These are phyloP conservation scores for Chirona hameri DNA, from an alignment of 2,888 invertebrate species.

Conservation along the genomic window DNA sequence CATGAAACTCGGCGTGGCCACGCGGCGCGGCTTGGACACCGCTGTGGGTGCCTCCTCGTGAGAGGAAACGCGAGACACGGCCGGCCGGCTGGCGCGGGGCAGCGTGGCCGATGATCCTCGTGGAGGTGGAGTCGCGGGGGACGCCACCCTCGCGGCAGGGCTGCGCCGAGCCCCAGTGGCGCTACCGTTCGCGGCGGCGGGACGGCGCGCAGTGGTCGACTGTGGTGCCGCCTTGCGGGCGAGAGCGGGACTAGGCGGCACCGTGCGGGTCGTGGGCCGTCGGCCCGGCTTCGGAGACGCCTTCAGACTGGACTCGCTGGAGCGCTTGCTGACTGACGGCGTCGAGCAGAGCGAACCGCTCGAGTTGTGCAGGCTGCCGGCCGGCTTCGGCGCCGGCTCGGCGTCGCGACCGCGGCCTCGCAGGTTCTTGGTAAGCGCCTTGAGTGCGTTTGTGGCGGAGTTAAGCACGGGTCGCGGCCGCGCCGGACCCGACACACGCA, in stretches of 20 bases:
- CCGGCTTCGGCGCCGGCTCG: constrained; percentile 1
- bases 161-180: not conserved
- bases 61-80: not conserved
- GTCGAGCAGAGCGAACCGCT: constrained; percentile 12
- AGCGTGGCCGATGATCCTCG: constrained; percentile 1
- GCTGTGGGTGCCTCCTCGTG: not conserved
- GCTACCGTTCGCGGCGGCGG: not conserved
- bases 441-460: constrained; percentile 43
- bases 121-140: not conserved
- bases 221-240: not conserved
- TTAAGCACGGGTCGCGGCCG: constrained; percentile 9
- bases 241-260: not conserved
- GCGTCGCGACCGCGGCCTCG: constrained; percentile 30
- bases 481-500: not conserved
- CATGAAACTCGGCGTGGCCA: constrained; percentile 36
- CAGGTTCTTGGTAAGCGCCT: constrained; percentile 50
- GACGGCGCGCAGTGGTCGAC: not conserved
- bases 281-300: constrained; percentile 8
- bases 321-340: constrained; percentile 14
- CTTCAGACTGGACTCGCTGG: constrained; percentile 22
- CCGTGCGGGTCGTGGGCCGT: not conserved
- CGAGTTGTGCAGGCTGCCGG: constrained; percentile 24
- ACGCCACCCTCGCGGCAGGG: not conserved
- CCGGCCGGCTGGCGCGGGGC: not conserved
- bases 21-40: not conserved